Conservation (phyloP, 2,888 invertebrate species). For the Eristalinus sepulchralis region DNA sequence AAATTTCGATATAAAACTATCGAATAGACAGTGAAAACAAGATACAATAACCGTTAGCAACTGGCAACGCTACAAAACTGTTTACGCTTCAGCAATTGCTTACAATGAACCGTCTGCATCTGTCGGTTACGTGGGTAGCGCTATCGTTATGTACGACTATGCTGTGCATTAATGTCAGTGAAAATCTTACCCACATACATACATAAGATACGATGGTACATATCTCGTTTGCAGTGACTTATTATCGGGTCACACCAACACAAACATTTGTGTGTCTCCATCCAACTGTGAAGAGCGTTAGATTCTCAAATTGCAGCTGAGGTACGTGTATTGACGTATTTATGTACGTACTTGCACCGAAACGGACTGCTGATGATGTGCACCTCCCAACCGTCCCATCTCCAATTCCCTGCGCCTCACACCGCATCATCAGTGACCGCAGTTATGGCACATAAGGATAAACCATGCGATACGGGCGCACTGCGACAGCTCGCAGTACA, state of each 20-base stretch:
- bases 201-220: slow-evolving; percentile 6
- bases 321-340: slow-evolving; percentile 2
- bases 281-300: slow-evolving; percentile 43
- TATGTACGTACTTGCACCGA: not conserved
- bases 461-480: slow-evolving; percentile 1
- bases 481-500: slow-evolving; percentile 41
- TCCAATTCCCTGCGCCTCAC: too few relatives aligned
- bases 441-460: slow-evolving; percentile 11
- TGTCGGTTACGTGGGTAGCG: slow-evolving; percentile 58
- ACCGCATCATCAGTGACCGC: not conserved
- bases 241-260: slow-evolving; percentile 64
- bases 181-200: slow-evolving; percentile 22
- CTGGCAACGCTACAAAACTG: slow-evolving; percentile 52
- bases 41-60: too few relatives aligned
- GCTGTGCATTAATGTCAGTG: slow-evolving; percentile 43
- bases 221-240: slow-evolving; percentile 57
- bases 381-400: not conserved
- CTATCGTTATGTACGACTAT: slow-evolving; percentile 23
- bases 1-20: too few relatives aligned
- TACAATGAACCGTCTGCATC: slow-evolving; percentile 40
- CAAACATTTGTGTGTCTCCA: slow-evolving; percentile 14
- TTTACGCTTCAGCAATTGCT: slow-evolving; percentile 62
- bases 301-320: slow-evolving; percentile 50
- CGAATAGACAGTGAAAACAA: too few relatives aligned
- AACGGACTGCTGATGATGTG: not conserved